phyloP scores from a whole-genome alignment of 2,113 vertebrate genomes.

The Strix aluco region DNA sequence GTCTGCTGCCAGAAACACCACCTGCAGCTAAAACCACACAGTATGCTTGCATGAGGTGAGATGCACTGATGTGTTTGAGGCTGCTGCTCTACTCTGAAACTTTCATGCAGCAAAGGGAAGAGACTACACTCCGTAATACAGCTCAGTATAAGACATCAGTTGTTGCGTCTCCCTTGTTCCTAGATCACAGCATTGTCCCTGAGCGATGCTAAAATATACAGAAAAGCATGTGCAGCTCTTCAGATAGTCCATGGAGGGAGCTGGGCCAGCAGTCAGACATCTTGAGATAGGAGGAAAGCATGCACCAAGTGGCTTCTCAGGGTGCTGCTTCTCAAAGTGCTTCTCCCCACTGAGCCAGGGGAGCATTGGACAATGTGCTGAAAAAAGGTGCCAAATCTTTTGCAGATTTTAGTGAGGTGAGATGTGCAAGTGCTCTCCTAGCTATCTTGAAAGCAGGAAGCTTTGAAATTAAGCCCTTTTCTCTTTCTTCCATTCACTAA shows the following conservation, averaged over 20 bases:
- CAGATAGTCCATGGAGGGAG: not conserved
- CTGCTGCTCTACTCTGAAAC: not conserved
- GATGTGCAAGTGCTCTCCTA: not conserved
- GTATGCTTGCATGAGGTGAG: not conserved
- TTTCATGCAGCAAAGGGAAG: not conserved
- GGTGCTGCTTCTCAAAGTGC: not conserved
- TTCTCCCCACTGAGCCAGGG: not conserved
- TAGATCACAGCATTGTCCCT: not conserved
- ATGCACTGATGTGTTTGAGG: not conserved
- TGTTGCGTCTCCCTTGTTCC: not conserved
- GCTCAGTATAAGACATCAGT: not conserved
- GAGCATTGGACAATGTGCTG: not conserved
- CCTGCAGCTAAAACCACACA: not conserved
- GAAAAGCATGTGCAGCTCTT: not conserved
- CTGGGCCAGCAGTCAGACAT: rapidly evolving
- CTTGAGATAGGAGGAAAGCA: not conserved
- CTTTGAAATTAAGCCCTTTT: not conserved
- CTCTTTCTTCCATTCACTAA: not conserved
- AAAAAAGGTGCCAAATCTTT: not conserved
- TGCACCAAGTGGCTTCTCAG: not conserved
- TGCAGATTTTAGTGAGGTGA: not conserved
- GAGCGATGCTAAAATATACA: not conserved
- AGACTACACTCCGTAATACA: not conserved
- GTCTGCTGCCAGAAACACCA: not conserved
- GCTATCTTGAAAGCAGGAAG: not conserved